A percentile compares a stretch with the other conserved stretches of the same genome.
These are phyloP conservation scores for Euzophera pinguis DNA, from an alignment of 2,888 invertebrate genomes.

Conservation along the genomic window DNA sequence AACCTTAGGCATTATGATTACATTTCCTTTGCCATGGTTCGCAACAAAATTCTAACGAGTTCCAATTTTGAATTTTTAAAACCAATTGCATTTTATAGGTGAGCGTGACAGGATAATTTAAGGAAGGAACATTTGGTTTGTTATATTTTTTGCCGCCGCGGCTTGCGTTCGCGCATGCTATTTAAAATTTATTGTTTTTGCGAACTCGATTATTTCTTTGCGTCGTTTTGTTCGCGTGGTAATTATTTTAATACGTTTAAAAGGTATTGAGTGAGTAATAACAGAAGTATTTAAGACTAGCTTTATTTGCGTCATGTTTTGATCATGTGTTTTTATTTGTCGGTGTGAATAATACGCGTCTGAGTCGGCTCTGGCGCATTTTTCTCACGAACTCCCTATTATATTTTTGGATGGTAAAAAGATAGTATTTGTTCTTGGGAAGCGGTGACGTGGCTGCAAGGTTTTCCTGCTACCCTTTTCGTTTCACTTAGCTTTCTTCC, in stretches of 20 bases:
- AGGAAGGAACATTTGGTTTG: conserved; percentile 59
- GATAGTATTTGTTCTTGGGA: conserved; percentile 29
- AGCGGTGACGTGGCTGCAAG: conserved; percentile 24
- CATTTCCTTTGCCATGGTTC: conserved; percentile 2
- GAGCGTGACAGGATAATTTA: conserved; percentile 79
- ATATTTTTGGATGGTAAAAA: conserved; percentile 27
- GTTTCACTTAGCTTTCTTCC: conserved; percentile 31
- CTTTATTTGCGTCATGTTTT: conserved; percentile 51
- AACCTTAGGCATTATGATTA: conserved; percentile 15
- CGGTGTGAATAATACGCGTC: conserved; percentile 15
- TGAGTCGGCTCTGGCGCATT: conserved; percentile 19
- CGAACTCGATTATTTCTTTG: conserved; percentile 36
- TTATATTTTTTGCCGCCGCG: conserved; percentile 37
- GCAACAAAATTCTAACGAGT: conserved; percentile 60
- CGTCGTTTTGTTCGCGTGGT: conserved; percentile 44
- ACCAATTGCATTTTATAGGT: conserved; percentile 78
- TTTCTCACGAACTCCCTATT: conserved; percentile 29
- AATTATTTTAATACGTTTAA: conserved; percentile 50
- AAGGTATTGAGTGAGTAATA: conserved; percentile 49
- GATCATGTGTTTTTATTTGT: conserved; percentile 10
- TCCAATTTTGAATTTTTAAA: conserved; percentile 62
- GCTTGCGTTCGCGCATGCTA: conserved; percentile 48
- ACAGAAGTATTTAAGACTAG: conserved; percentile 48
- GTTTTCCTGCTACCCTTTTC: conserved; percentile 33
- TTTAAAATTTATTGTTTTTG: conserved; percentile 52